Evolutionary conservation across 2,113 vertebrate genomes (phyloP), one percentile per base, ranked within the genome.

Genomic region (Pogonocichla stellata): DNA sequence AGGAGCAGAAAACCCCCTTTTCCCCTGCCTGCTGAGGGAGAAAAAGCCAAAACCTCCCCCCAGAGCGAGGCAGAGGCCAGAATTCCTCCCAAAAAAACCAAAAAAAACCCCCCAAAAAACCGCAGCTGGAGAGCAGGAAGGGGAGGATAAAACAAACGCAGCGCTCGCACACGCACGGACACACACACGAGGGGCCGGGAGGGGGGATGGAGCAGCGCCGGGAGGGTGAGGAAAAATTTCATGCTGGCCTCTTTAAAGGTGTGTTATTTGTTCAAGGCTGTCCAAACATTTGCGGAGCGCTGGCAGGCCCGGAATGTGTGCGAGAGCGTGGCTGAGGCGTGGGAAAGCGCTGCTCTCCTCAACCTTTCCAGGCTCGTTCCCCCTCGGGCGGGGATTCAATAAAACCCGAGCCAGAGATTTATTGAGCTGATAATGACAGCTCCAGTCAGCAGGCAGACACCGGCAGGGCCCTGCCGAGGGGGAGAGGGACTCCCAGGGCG

Each of bases 201-300:
- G 67, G 34, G 34, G 23, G 6, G 26, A 5, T 5, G 54, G 31
- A 33, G 54, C 31, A 72, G 80, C 65, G 80, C 60, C 29, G 51
- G 16, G 51, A 29, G 28, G 60, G 88, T 26, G 78, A 91, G 87
- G 79, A 97, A 96, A 97, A 97, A 97, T 98, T 97, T 97, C 96
- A 95, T 93, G 98, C 98, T 98, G 98, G 98, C 98, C 98, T 98
- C 98, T 98, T 98, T 98, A 98, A 99, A 99, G 99, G 99, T 99
- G 99, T 99, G 98, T 98, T 99, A 98, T 99, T 99, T 99, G 99
- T 99, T 99, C 98, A 99, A 98, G 98, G 98, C 98, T 99, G 98
- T 99, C 98, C 98, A 99, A 99, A 99, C 99, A 99, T 99, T 99
- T 99, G 99, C 98, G 95, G 98, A 99, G 98, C 79, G 96, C 98